Evolutionary conservation across 2,797 vertebrate species (phyloP), one percentile per base, ranked within the genome.

Genomic region (Esox lucius): DNA sequence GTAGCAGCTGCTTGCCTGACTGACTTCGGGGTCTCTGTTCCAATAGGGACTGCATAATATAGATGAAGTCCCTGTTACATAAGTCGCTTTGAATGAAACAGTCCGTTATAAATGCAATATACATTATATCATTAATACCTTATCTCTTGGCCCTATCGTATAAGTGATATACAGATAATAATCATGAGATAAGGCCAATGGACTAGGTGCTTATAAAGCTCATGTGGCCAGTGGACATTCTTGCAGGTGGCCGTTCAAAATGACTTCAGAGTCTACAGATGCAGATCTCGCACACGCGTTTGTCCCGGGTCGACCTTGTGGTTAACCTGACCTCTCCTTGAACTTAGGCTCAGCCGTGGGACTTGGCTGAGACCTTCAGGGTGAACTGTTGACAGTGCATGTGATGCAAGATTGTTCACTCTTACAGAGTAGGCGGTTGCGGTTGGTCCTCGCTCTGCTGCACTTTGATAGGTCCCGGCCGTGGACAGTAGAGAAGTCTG

Each of bases 231-330:
- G 35, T 39, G 35, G 7, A 39, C 35, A 17, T 56, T 19, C 26
- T 76, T 68, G 13, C 35, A 24, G 68, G 19, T 17, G 51, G 19
- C 19, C 17, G n/a, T 53, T 53, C n/a, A 53, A 53, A 53, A 2
- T 12, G 26, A 77, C 13, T 17, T 26, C 59, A 11, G n/a, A 65
- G 2, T 17, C 4, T 31, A n/a, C 3, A 13, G 62, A 42, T 35
- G 0, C 0, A 26, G 16, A 28, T 15, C 13, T 0, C 24, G 4
- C n/a, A n/a, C n/a, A n/a, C n/a, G n/a, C n/a, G n/a, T n/a, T n/a
- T 5, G 35, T 15, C 13, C 46, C 15, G 0, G 4, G 16, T 16
- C 49, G 51, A 51, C 49, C 49, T 51, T 9, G 16, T 49, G 1
- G 17, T 51, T 51, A 5, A 15, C 51, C 49, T 51, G 49, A 19